Evolutionary conservation across 1,140 invertebrate species (phyloP), one percentile per base, ranked within the genome.

Genomic region (Nasonia vitripennis): DNA sequence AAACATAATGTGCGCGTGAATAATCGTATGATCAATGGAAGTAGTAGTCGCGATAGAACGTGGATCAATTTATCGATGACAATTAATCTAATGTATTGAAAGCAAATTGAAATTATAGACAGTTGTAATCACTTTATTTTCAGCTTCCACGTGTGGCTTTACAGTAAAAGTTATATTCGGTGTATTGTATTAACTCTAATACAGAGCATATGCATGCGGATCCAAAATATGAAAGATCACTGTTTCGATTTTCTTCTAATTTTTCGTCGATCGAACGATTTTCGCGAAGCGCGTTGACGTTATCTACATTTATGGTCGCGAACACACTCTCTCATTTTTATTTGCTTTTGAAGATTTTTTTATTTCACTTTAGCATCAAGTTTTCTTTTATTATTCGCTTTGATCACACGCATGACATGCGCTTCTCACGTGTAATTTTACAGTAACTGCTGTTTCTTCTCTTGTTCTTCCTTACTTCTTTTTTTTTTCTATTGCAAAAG

Each of bases 101-200:
- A 83, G 68, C 78, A 87, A 88, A 84, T 84, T 67, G 51, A 78
- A 88, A 81, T 81, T 81, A 84, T 88, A 88, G 90, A 92, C 89
- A 92, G 89, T 92, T 90, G 85, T 92, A 92, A 90, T 92, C 88
- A 91, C 88, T 92, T 92, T 92, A 92, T 92, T 93, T 92, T 89
- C 89, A 92, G 89, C 89, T 90, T 93, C 90, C 90, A 91, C 89
- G 89, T 92, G 90, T 91, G 89, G 87, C 90, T 92, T 92, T 93
- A 93, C 91, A 92, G 91, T 91, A 91, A 92, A 92, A 91, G 89
- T 92, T 89, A 87, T 90, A 90, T 89, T 90, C 89, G 85, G 88
- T 92, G 88, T 92, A 92, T 86, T 84, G 88, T 86, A 89, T 90
- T 86, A 87, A 91, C 86, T 88, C 88, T 89, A 91, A 89, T 89